These are phyloP conservation scores for Ceyx margarethae DNA, from an alignment of 2,113 vertebrate species.

Conservation along the genomic window DNA sequence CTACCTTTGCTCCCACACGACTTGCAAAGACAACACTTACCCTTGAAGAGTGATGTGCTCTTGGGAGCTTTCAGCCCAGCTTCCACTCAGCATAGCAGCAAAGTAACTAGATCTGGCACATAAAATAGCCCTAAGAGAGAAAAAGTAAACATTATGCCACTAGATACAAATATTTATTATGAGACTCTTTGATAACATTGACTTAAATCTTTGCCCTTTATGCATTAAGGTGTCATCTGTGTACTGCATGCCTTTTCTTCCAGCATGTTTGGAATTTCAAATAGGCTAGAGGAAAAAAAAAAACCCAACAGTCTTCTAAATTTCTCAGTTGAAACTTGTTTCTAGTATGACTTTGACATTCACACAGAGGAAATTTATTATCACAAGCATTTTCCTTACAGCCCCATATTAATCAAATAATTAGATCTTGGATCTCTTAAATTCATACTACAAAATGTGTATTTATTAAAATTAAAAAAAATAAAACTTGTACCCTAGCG, in stretches of 20 bases:
- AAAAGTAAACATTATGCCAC: conserved; percentile 50
- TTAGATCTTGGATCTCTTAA: neutral
- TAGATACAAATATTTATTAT: conserved; percentile 53
- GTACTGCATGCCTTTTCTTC: neutral
- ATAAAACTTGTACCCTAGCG: too few species aligned
- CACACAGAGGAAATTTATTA: neutral
- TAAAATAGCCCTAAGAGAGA: conserved; percentile 84
- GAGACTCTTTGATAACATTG: conserved; percentile 20
- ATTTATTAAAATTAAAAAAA: neutral
- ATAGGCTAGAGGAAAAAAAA: neutral
- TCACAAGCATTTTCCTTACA: neutral
- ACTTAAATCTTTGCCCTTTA: conserved; percentile 48
- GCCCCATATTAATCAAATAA: neutral
- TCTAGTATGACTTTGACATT: neutral
- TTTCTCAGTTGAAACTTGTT: neutral
- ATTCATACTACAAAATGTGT: neutral
- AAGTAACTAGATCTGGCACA: conserved; percentile 93
- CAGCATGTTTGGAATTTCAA: neutral
- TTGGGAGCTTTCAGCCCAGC: conserved; percentile 92
- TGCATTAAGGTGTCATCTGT: neutral
- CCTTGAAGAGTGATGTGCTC: conserved; percentile 89
- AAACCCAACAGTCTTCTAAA: neutral
- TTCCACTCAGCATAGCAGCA: conserved; percentile 91
- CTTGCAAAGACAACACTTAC: conserved; percentile 77
- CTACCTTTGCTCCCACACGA: conserved; percentile 33